phyloP scores from a whole-genome alignment of 2,888 invertebrate genomes.

The Orthosia gothica region DNA sequence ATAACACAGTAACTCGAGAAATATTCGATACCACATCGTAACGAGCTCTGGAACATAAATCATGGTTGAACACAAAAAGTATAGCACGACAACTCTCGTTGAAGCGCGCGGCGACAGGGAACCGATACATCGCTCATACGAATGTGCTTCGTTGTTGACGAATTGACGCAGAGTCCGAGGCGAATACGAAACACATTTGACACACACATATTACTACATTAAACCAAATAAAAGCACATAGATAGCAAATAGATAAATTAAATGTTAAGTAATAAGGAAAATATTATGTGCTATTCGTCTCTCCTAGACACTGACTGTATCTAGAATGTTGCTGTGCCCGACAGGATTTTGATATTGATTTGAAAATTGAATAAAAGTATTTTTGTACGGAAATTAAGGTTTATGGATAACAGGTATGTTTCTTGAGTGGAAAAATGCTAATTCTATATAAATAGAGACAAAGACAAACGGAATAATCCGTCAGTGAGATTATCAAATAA shows the following conservation, averaged over 20 bases:
- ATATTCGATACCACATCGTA: slow-evolving; percentile 22
- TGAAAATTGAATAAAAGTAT: slow-evolving; percentile 3
- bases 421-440: no score
- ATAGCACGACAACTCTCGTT: slow-evolving; percentile 4
- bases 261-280: no score
- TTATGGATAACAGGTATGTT: no score
- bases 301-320: no score
- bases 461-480: no score
- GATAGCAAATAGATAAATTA: no score
- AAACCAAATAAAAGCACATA: no score
- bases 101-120: slow-evolving; percentile 41
- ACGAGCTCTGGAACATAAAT: slow-evolving; percentile 43
- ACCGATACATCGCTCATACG: slow-evolving; percentile 45
- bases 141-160: slow-evolving; percentile 33
- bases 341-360: neutral
- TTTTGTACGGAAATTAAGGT: neutral
- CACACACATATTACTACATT: no score
- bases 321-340: no score
- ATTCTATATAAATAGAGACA: no score
- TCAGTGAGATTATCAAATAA: no score
- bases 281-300: no score
- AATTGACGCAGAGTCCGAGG: slow-evolving; percentile 1
- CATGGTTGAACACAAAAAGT: slow-evolving; percentile 41
- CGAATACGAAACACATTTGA: neutral
- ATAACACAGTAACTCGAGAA: neutral